Evolutionary conservation across 2,113 vertebrate genomes (phyloP).

Genomic region (Naja naja): DNA sequence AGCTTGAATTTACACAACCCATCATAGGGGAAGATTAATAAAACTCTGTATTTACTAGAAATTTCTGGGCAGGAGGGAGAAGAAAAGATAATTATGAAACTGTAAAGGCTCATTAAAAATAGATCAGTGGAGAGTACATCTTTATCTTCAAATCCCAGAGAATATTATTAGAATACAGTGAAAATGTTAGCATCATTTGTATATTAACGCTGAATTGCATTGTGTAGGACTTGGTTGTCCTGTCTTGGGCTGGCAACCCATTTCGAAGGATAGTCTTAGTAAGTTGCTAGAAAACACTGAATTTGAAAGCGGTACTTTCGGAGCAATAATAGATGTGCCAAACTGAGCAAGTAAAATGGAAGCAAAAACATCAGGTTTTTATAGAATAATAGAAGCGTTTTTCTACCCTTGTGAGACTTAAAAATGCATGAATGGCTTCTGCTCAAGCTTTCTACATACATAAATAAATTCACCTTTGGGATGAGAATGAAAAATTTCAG

Average conservation of each 20-base stretch:
- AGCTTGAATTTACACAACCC: slow-evolving; percentile 32
- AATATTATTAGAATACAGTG: slow-evolving; percentile 36
- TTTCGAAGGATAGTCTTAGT: slow-evolving; percentile 60
- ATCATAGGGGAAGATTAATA: slow-evolving; percentile 31
- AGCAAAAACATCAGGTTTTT: slow-evolving; percentile 48
- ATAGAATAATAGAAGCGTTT: slow-evolving; percentile 39
- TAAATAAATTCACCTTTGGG: slow-evolving; percentile 38
- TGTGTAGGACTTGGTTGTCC: slow-evolving; percentile 54
- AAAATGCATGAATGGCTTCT: slow-evolving; percentile 40
- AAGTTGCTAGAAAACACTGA: slow-evolving; percentile 61
- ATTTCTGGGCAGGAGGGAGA: slow-evolving; percentile 14
- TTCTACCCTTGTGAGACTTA: slow-evolving; percentile 46
- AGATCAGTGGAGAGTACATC: slow-evolving; percentile 15
- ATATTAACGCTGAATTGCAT: slow-evolving; percentile 48
- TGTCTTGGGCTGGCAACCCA: slow-evolving; percentile 56
- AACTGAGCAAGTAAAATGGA: slow-evolving; percentile 11
- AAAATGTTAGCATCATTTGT: slow-evolving; percentile 46
- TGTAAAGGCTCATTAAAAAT: slow-evolving; percentile 28
- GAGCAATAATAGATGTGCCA: slow-evolving; percentile 1
- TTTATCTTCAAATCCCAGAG: slow-evolving; percentile 9
- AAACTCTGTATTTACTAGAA: slow-evolving; percentile 23
- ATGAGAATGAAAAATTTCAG: slow-evolving; percentile 41
- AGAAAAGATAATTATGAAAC: slow-evolving; percentile 46
- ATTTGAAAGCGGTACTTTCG: slow-evolving; percentile 60
- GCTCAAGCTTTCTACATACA: slow-evolving; percentile 45